Evolutionary conservation across 2,888 invertebrate genomes (phyloP), one percentile per base, ranked within the genome.

Genomic region (Melieria picta): DNA sequence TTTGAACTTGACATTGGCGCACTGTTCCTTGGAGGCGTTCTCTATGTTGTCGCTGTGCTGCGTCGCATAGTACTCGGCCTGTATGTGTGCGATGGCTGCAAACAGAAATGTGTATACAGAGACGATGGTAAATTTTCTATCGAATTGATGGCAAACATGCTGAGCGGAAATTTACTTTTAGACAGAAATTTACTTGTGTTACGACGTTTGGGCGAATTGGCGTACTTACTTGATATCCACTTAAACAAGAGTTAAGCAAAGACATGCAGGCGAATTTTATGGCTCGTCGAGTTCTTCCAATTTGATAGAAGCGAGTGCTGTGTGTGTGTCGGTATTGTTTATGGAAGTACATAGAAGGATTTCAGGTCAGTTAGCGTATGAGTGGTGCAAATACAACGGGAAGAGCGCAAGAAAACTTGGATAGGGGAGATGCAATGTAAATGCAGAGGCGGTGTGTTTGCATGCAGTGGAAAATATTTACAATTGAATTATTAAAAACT

Each of bases 281-380:
- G 77, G 77, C 71, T 76, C 77, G 75, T 77, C 85, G 72, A 84
- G 82, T 77, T 84, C 84, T 73, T 84, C 83, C 83, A 84, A 82
- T 84, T 83, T 84, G 77, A 83, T 84, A 80, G 84, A 84, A 84
- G 85, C 81, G 78, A 83, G 85, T 84, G 85, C 83, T 83, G 79
- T 76, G 74, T 74, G 72, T 71, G 66, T 71, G 56, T 73, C 60
- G 13, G 47, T 62, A 65, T 63, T 62, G 55, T 71, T 69, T 48
- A 65, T 55, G 61, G 10, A 56, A 62, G 70, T 71, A 64, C 43
- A 42, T 30, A 1, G 30, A 64, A 56, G 48, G 63, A 45, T 64
- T 72, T 80, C 76, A 79, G 43, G 10, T 77, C 74, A 71, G 76
- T 74, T 73, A 75, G 79, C 78, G 77, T 70, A 62, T 76, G 72